A percentile compares a stretch with the other conserved stretches of the same genome.
These are phyloP conservation scores for Anthoptus insignis DNA, from an alignment of 2,888 invertebrate species.

Conservation along the genomic window DNA sequence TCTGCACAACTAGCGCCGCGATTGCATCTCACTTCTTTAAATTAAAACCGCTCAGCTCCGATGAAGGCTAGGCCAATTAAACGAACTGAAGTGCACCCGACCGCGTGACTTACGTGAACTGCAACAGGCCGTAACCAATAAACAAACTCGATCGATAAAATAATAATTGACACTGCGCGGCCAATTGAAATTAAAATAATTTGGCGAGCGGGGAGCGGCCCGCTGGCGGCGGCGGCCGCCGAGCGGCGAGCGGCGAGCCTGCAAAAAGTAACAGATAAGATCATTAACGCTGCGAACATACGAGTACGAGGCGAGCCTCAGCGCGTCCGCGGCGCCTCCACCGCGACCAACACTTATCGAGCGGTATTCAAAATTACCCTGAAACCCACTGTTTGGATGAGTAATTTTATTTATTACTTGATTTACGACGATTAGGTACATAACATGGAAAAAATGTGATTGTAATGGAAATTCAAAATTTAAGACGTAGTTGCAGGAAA, in stretches of 20 bases:
- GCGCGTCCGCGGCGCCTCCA: too few species aligned
- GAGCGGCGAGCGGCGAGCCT: too few species aligned
- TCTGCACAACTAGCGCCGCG: neutral
- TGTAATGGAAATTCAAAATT: too few species aligned
- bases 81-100: neutral
- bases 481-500: too few species aligned
- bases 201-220: conserved; percentile 24
- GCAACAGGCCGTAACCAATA: neutral
- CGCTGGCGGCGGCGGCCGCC: conserved; percentile 15
- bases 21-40: neutral
- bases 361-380: too few species aligned
- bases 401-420: too few species aligned
- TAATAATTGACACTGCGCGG: conserved; percentile 10
- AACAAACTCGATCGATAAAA: conserved; percentile 8
- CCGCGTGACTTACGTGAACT: neutral
- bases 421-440: too few species aligned
- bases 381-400: too few species aligned
- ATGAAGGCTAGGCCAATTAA: too few species aligned
- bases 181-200: conserved; percentile 33
- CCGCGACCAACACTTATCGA: too few species aligned
- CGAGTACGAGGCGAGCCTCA: too few species aligned
- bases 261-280: conserved; percentile 31
- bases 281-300: conserved; percentile 14
- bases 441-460: too few species aligned
- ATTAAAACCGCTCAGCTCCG: neutral